Percentiles rank a stretch among this genome's conserved stretches.
Evolutionary conservation across 1,140 invertebrate species (phyloP).

Genomic region (Drosophila kurseongensis): DNA sequence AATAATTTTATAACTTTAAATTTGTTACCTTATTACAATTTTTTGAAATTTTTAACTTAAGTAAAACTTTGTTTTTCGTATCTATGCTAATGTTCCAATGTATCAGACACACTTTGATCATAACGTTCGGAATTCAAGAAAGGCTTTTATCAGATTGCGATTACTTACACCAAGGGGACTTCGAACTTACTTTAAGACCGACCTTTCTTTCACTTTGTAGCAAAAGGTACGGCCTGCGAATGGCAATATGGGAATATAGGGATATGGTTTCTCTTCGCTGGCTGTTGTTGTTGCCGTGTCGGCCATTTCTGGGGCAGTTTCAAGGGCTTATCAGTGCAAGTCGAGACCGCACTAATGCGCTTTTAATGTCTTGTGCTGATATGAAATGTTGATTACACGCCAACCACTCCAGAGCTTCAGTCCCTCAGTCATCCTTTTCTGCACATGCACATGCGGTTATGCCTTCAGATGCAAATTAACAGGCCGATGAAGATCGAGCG

Average conservation of each 20-base stretch:
- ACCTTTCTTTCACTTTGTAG: constrained; percentile 16
- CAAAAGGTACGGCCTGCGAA: neutral
- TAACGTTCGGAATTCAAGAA: constrained; percentile 8
- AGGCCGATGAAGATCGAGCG: constrained; percentile 12
- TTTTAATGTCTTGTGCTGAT: constrained; percentile 84
- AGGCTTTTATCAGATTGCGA: constrained; percentile 28
- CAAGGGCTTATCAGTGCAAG: constrained; percentile 71
- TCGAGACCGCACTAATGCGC: constrained; percentile 80
- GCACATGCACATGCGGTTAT: constrained; percentile 18
- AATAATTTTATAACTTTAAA: too few relatives aligned
- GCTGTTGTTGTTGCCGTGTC: constrained; percentile 10
- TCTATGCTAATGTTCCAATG: neutral
- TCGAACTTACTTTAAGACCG: constrained; percentile 6
- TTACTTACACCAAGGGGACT: constrained; percentile 14
- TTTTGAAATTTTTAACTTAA: neutral
- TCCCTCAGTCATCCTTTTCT: neutral
- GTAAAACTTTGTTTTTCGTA: neutral
- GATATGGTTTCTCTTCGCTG: constrained; percentile 7
- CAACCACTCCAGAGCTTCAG: constrained; percentile 15
- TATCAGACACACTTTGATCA: constrained; percentile 23
- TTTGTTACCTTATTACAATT: too few relatives aligned
- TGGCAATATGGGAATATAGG: neutral
- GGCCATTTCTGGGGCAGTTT: constrained; percentile 54
- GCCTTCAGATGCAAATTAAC: constrained; percentile 70
- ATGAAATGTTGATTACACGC: constrained; percentile 80